These are phyloP conservation scores for Eurosta solidaginis DNA, from an alignment of 1,140 invertebrate genomes.

Conservation along the genomic window DNA sequence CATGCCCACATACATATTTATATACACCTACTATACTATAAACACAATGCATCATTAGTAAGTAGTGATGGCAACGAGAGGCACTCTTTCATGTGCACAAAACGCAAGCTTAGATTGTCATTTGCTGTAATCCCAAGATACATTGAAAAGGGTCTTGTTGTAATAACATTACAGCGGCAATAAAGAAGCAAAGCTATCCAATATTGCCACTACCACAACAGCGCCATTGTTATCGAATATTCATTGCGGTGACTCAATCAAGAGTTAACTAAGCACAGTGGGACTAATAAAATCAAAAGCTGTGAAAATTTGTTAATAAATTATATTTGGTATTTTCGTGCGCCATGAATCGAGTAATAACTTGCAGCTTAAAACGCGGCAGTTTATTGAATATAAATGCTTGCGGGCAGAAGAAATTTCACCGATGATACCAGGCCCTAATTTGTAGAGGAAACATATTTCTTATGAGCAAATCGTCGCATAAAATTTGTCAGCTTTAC, in stretches of 20 bases:
- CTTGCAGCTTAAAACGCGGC: no score
- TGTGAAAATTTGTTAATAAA: no score
- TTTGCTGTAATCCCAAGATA: neutral
- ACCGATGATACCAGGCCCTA: no score
- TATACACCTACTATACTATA: neutral
- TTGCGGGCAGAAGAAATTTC: no score
- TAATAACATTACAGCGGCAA: neutral
- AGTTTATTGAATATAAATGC: no score
- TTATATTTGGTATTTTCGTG: no score
- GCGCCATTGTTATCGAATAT: conserved; percentile 6
- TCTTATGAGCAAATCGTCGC: no score
- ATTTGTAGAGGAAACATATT: no score
- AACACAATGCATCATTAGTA: neutral
- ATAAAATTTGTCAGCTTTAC: neutral
- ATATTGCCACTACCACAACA: neutral
- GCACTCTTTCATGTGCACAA: neutral
- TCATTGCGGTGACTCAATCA: neutral
- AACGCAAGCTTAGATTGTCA: neutral
- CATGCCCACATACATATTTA: neutral
- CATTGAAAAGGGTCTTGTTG: neutral
- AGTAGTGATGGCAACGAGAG: neutral
- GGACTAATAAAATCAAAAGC: no score
- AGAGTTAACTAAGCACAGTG: no score
- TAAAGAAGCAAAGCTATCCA: neutral
- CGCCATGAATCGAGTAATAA: no score